phyloP scores from a whole-genome alignment of 2,888 invertebrate genomes.

The Protodeltote pygarga region DNA sequence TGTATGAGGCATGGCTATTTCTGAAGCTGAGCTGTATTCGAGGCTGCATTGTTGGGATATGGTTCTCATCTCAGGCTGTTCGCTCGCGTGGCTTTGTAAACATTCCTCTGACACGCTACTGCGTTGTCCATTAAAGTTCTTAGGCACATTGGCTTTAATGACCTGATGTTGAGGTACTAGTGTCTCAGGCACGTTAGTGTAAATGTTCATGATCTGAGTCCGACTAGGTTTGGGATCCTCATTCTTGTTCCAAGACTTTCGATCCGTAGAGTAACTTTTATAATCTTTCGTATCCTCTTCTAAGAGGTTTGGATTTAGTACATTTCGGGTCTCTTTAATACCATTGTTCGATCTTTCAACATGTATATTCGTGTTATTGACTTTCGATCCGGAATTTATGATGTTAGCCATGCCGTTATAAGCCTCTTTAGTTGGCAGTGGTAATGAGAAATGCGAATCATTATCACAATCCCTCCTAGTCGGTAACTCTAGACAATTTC shows the following conservation, averaged over 20 bases:
- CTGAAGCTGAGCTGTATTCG: conserved; percentile 89
- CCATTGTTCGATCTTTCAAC: conserved; percentile 87
- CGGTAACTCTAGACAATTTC: conserved; percentile 90
- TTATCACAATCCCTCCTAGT: conserved; percentile 87
- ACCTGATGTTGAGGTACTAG: conserved; percentile 88
- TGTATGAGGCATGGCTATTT: conserved; percentile 83
- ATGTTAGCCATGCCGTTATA: conserved; percentile 87
- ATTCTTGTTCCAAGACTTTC: conserved; percentile 74
- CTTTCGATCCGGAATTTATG: conserved; percentile 91
- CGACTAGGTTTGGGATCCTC: conserved; percentile 73
- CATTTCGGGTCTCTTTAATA: conserved; percentile 86
- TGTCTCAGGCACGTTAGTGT: conserved; percentile 89
- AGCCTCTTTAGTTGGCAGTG: conserved; percentile 79
- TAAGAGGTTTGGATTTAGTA: conserved; percentile 89
- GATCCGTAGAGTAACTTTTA: conserved; percentile 74
- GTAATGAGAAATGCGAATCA: conserved; percentile 82
- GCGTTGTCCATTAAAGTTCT: conserved; percentile 70
- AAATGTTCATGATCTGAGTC: conserved; percentile 86
- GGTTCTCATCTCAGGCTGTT: conserved; percentile 86
- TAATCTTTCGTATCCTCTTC: conserved; percentile 88
- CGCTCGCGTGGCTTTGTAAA: conserved; percentile 73
- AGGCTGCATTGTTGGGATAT: conserved; percentile 91
- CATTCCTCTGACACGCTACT: conserved; percentile 82
- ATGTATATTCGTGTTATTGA: conserved; percentile 93
- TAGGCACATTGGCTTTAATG: conserved; percentile 70